Evolutionary conservation across 2,888 invertebrate genomes (phyloP).

Genomic region (Acronicta alni): DNA sequence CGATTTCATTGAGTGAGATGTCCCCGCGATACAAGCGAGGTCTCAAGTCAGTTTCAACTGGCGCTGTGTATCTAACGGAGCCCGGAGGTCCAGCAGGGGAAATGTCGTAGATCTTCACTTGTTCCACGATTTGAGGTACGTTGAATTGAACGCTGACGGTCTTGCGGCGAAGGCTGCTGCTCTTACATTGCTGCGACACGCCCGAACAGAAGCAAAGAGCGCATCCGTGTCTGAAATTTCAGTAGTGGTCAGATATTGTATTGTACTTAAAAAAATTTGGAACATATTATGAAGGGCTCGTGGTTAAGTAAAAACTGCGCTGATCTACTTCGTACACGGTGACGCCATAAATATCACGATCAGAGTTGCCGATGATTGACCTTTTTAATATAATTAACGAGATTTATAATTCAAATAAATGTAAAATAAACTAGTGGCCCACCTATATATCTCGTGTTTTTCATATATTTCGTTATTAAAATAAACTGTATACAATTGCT

Average conservation of each 20-base stretch:
- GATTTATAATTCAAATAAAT: too few species aligned
- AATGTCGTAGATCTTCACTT: slow-evolving; percentile 77
- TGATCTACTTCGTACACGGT: too few species aligned
- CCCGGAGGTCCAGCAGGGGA: slow-evolving; percentile 64
- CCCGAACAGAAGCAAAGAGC: slow-evolving; percentile 99
- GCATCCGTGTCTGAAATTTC: slow-evolving; percentile 92
- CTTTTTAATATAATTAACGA: too few species aligned
- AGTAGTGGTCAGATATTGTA: not conserved
- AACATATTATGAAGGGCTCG: too few species aligned
- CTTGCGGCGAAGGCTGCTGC: slow-evolving; percentile 93
- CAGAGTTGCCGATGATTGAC: too few species aligned
- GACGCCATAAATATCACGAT: too few species aligned
- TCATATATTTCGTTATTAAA: too few species aligned
- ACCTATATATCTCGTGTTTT: too few species aligned
- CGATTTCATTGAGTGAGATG: slow-evolving; percentile 90
- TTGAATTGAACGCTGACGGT: slow-evolving; percentile 77
- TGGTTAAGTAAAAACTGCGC: too few species aligned
- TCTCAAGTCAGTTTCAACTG: slow-evolving; percentile 67
- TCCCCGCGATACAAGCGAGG: slow-evolving; percentile 90
- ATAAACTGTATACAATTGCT: too few species aligned
- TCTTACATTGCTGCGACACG: slow-evolving; percentile 93
- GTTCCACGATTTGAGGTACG: slow-evolving; percentile 74
- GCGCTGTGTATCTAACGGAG: slow-evolving; percentile 73
- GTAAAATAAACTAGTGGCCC: too few species aligned
- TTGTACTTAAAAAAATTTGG: not conserved